Percentiles rank a stretch among this genome's conserved stretches.
phyloP scores from a whole-genome alignment of 2,888 invertebrate genomes.

The Lordiphosa andalusiaca region DNA sequence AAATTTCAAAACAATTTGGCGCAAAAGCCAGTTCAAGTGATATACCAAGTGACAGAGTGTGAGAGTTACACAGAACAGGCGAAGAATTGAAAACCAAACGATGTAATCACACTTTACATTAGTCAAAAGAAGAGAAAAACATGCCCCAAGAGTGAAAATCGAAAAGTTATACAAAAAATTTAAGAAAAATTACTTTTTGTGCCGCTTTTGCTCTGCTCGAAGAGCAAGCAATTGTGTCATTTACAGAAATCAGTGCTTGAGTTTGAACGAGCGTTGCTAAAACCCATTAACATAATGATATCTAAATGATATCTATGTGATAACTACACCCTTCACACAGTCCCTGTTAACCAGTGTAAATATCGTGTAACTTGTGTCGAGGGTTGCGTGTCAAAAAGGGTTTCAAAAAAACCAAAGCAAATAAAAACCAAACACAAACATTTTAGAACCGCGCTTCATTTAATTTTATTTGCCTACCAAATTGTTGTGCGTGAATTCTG shows the following conservation, averaged over 20 bases:
- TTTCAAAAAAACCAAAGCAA: background rate
- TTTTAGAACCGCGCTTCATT: conserved; percentile 67
- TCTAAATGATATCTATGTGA: too few relatives aligned
- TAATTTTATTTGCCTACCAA: conserved; percentile 72
- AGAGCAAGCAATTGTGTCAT: background rate
- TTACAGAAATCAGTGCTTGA: too few relatives aligned
- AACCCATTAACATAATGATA: too few relatives aligned
- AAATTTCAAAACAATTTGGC: conserved; percentile 55
- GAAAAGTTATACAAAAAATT: too few relatives aligned
- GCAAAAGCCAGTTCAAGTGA: conserved; percentile 22
- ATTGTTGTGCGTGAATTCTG: conserved; percentile 34
- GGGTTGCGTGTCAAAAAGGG: conserved; percentile 1
- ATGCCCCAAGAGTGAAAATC: too few relatives aligned
- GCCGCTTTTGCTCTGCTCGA: too few relatives aligned
- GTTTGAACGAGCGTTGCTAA: too few relatives aligned
- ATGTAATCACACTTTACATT: too few relatives aligned
- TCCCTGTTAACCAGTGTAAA: conserved; percentile 7
- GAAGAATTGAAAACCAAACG: background rate
- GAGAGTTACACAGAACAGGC: conserved; percentile 24
- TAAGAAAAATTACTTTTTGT: background rate
- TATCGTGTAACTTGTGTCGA: background rate
- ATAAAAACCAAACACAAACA: conserved; percentile 1
- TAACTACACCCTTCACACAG: too few relatives aligned
- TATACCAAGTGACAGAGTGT: conserved; percentile 30
- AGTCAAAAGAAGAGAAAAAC: too few relatives aligned